Percentiles rank a stretch among this genome's conserved stretches.
phyloP scores from a whole-genome alignment of 1,140 invertebrate species.

The Potamilus streckersoni region DNA sequence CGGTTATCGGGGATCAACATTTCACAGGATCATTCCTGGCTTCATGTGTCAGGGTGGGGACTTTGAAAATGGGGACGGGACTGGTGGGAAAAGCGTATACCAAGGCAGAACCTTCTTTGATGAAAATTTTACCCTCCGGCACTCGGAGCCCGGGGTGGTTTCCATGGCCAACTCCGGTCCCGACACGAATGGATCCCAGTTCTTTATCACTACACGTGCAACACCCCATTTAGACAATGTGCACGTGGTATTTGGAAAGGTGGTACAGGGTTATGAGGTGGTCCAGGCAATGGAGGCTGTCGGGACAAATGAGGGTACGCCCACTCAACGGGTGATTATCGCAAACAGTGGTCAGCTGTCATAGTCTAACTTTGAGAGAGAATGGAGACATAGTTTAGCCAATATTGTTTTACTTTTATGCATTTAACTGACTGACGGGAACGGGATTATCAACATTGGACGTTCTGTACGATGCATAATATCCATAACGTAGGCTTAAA shows the following conservation, averaged over 20 bases:
- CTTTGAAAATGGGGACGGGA: constrained; percentile 79
- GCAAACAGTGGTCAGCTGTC: no score
- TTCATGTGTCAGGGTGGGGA: constrained; percentile 82
- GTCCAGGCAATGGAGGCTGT: constrained; percentile 52
- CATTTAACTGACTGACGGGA: no score
- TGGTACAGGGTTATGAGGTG: constrained; percentile 83
- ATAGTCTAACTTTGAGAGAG: no score
- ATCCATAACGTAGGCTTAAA: no score
- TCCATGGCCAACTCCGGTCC: constrained; percentile 61
- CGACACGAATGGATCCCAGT: constrained; percentile 66
- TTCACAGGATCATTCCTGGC: constrained; percentile 66
- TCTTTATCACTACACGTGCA: constrained; percentile 68
- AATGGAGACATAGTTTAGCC: no score
- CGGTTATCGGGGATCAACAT: constrained; percentile 83
- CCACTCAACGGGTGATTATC: no score
- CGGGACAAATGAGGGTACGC: constrained; percentile 73
- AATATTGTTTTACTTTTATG: no score
- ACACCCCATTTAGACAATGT: constrained; percentile 96
- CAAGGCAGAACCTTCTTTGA: constrained; percentile 90
- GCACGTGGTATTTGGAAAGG: constrained; percentile 95
- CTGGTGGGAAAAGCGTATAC: constrained; percentile 91
- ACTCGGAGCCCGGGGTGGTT: constrained; percentile 82
- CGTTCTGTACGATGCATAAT: no score
- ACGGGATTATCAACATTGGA: no score
- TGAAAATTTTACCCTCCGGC: constrained; percentile 95